These are phyloP conservation scores for Chiloscyllium punctatum DNA, from an alignment of 2,797 vertebrate genomes.

Conservation along the genomic window DNA sequence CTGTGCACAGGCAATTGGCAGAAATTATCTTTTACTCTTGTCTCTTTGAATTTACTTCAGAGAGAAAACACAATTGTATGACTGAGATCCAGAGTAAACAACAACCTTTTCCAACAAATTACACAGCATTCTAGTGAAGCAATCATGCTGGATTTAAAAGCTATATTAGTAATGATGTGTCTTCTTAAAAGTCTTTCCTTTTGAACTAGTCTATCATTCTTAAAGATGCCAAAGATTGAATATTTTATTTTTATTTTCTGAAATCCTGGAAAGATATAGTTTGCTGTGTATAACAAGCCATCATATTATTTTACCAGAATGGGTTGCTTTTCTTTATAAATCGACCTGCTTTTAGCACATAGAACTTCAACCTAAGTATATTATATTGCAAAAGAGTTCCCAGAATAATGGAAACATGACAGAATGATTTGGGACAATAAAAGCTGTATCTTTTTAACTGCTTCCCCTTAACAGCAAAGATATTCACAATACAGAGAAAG, in stretches of 20 bases:
- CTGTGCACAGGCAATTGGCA: conserved; percentile 38
- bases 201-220: neutral
- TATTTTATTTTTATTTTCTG: conserved; percentile 20
- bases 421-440: neutral
- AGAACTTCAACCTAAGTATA: neutral
- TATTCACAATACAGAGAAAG: neutral
- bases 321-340: neutral
- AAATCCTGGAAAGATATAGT: conserved; percentile 1
- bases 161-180: conserved; percentile 41
- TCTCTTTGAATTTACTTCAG: conserved; percentile 38
- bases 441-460: neutral
- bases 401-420: neutral
- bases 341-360: neutral
- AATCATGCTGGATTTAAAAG: conserved; percentile 41
- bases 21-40: conserved; percentile 43
- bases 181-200: conserved; percentile 12
- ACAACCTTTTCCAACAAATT: conserved; percentile 44
- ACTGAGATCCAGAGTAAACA: conserved; percentile 40
- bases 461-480: neutral
- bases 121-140: conserved; percentile 42
- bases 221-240: neutral
- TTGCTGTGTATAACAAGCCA: neutral
- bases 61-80: conserved; percentile 38
- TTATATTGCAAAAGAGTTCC: neutral
- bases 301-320: neutral